Percentiles rank a stretch among this genome's conserved stretches.
Conservation (phyloP, 2,113 vertebrate species). For the Tyrannus savana region DNA sequence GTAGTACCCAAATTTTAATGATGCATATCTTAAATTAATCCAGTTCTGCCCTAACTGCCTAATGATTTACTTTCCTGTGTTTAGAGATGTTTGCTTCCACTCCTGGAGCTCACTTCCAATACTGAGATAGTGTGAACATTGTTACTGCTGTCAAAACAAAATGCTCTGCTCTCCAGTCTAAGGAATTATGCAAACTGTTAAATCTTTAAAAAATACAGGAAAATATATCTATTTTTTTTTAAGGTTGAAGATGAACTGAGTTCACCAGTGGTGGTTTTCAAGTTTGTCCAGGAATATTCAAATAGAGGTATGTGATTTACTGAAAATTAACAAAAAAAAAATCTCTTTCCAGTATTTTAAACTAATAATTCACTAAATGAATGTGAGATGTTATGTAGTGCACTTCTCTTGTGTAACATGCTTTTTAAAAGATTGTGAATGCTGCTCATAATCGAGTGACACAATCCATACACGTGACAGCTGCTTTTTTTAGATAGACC, state of each 20-base stretch:
- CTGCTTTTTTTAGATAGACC: not conserved
- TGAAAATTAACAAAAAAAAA: not conserved
- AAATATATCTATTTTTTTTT: not conserved
- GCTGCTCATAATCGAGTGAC: not conserved
- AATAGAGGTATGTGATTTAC: conserved; percentile 75
- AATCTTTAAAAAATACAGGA: not conserved
- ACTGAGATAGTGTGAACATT: not conserved
- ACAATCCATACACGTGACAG: not conserved
- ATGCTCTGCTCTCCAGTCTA: not conserved
- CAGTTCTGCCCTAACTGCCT: not conserved
- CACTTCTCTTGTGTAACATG: not conserved
- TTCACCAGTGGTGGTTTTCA: conserved; percentile 94
- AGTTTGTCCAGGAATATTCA: conserved; percentile 79
- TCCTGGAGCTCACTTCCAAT: not conserved
- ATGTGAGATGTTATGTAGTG: not conserved
- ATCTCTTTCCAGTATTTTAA: not conserved
- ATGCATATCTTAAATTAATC: not conserved
- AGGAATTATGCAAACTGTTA: not conserved
- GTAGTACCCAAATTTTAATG: not conserved
- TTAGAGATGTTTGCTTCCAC: not conserved
- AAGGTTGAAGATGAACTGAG: conserved; percentile 93
- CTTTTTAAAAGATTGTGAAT: not conserved
- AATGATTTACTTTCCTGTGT: not conserved
- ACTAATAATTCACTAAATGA: not conserved
- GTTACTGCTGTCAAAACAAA: not conserved